These are phyloP conservation scores for Gibbula magus DNA, from an alignment of 2,888 invertebrate genomes.

Conservation along the genomic window DNA sequence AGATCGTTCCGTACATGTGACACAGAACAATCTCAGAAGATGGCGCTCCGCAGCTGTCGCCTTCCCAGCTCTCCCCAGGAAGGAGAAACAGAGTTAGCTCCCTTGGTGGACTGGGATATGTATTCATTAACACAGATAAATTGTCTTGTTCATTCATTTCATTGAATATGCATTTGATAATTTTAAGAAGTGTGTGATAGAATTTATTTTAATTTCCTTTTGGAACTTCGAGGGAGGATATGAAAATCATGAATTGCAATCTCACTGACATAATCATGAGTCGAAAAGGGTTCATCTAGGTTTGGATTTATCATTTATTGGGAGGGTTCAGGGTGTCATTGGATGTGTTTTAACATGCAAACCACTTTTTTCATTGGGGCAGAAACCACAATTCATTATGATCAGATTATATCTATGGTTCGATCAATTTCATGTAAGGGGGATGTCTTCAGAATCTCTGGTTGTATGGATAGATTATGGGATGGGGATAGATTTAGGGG, in stretches of 20 bases:
- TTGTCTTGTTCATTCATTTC: background rate
- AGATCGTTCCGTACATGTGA: constrained; percentile 6
- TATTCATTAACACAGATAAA: background rate
- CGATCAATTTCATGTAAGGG: too few relatives aligned
- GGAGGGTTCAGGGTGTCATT: background rate
- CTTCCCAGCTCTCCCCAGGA: constrained; percentile 20
- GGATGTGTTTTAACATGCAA: background rate
- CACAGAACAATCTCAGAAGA: constrained; percentile 16
- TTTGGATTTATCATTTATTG: too few relatives aligned
- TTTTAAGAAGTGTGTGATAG: constrained; percentile 6
- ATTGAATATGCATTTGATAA: constrained; percentile 20
- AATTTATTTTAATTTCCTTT: background rate
- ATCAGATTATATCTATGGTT: too few relatives aligned
- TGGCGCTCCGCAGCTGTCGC: constrained; percentile 14
- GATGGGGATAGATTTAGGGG: background rate
- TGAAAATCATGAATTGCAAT: background rate
- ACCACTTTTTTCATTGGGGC: background rate
- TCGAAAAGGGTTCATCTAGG: too few relatives aligned
- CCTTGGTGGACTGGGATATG: constrained; percentile 20
- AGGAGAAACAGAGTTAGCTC: constrained; percentile 18
- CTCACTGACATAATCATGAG: too few relatives aligned
- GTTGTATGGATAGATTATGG: background rate
- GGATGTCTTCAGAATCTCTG: background rate
- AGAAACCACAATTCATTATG: background rate
- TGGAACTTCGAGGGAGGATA: background rate